Conservation (phyloP, 2,797 vertebrate species). For the Zenarchopterus dispar region DNA sequence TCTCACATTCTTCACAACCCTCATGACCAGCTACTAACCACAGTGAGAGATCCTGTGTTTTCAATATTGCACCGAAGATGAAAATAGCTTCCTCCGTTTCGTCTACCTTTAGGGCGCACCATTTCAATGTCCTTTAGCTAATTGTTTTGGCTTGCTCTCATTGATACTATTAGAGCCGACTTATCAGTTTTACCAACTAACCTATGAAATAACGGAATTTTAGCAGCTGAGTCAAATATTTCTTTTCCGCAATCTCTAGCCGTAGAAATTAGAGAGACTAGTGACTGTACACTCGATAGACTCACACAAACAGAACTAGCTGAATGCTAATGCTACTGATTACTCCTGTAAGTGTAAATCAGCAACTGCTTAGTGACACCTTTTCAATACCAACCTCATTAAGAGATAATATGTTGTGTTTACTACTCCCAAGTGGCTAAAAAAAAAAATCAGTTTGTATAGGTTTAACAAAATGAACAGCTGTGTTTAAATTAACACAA, state of each 20-base stretch:
- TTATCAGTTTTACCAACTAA: neutral
- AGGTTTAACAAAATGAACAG: too few species aligned
- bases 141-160: neutral
- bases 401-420: neutral
- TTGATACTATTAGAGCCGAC: neutral
- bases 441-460: too few species aligned
- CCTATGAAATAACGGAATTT: conserved; percentile 3
- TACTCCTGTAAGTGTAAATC: conserved; percentile 1
- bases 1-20: neutral
- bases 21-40: neutral
- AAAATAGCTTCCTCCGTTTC: neutral
- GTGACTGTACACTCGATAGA: conserved; percentile 6
- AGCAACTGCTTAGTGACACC: neutral
- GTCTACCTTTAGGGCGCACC: neutral
- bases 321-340: conserved; percentile 7
- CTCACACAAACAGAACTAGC: conserved; percentile 1
- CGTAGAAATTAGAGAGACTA: conserved; percentile 13
- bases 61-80: neutral
- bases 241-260: conserved; percentile 8
- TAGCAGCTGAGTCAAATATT: conserved; percentile 17
- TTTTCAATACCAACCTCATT: neutral
- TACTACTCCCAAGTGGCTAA: too few species aligned
- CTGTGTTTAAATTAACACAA: too few species aligned
- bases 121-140: neutral
- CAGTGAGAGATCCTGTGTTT: neutral